phyloP scores from a whole-genome alignment of 1,140 invertebrate genomes.

The Macrosteles quadrilineatus region DNA sequence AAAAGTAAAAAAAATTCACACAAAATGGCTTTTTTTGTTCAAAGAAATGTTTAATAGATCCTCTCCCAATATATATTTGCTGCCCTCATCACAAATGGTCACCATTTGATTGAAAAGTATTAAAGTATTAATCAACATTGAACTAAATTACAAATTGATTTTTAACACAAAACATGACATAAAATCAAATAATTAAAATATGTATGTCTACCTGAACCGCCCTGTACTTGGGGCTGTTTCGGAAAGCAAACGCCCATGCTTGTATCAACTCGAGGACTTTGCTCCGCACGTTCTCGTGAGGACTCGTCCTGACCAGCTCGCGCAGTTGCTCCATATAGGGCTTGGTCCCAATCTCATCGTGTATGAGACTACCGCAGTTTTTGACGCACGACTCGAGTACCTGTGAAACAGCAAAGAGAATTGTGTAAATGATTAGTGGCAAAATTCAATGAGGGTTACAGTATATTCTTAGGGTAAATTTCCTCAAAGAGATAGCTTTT shows the following conservation, averaged over 20 bases:
- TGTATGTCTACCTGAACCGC: conserved; percentile 82
- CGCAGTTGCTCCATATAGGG: conserved; percentile 93
- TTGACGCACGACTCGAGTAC: conserved; percentile 96
- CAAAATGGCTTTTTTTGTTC: too few species aligned
- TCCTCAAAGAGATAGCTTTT: neutral
- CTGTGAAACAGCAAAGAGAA: conserved; percentile 50
- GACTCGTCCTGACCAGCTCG: conserved; percentile 78
- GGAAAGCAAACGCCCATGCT: conserved; percentile 95
- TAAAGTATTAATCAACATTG: too few species aligned
- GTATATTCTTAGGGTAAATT: conserved; percentile 1
- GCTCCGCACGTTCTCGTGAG: conserved; percentile 79
- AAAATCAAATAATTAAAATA: too few species aligned
- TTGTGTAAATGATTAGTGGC: too few species aligned
- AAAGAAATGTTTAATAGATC: too few species aligned
- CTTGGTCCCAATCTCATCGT: conserved; percentile 92
- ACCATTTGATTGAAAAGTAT: too few species aligned
- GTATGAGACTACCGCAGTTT: conserved; percentile 92
- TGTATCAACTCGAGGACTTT: conserved; percentile 95
- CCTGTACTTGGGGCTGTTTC: conserved; percentile 87
- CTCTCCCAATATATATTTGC: too few species aligned
- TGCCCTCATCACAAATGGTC: too few species aligned
- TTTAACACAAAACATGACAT: too few species aligned
- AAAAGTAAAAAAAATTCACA: too few species aligned
- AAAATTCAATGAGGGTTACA: too few species aligned
- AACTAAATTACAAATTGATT: too few species aligned